phyloP scores from a whole-genome alignment of 2,888 invertebrate species.

The Drosophila mercatorum region DNA sequence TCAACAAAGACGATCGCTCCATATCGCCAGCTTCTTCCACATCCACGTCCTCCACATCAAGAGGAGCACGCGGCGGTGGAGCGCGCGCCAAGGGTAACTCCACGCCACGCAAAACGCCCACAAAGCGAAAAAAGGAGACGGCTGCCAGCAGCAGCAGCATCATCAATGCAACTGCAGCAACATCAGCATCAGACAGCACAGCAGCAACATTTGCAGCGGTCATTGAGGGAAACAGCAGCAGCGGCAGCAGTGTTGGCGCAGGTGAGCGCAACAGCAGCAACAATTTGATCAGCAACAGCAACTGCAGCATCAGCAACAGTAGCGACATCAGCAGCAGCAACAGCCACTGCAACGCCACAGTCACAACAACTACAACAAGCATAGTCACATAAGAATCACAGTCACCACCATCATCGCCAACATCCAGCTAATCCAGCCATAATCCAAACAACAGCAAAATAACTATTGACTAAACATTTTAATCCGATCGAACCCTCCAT shows the following conservation, averaged over 20 bases:
- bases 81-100: constrained; percentile 42
- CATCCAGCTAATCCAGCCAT: constrained; percentile 24
- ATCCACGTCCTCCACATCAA: constrained; percentile 80
- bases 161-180: constrained; percentile 1
- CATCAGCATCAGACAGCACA: constrained; percentile 20
- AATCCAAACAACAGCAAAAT: constrained; percentile 4
- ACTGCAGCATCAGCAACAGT: constrained; percentile 15
- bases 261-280: constrained; percentile 56
- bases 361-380: constrained; percentile 32
- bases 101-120: constrained; percentile 80
- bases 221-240: constrained; percentile 20
- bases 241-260: constrained; percentile 41
- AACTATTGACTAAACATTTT: constrained; percentile 42
- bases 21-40: constrained; percentile 82
- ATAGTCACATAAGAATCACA: constrained; percentile 57
- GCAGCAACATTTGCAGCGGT: constrained; percentile 23
- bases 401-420: constrained; percentile 9
- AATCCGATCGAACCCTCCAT: constrained; percentile 14
- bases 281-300: constrained; percentile 34
- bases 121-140: constrained; percentile 77
- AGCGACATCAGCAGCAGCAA: constrained; percentile 21
- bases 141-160: constrained; percentile 17
- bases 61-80: constrained; percentile 63
- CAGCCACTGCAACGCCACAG: constrained; percentile 34
- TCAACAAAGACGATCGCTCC: constrained; percentile 81